phyloP scores from a whole-genome alignment of 2,113 vertebrate species.

The Galemys pyrenaicus region DNA sequence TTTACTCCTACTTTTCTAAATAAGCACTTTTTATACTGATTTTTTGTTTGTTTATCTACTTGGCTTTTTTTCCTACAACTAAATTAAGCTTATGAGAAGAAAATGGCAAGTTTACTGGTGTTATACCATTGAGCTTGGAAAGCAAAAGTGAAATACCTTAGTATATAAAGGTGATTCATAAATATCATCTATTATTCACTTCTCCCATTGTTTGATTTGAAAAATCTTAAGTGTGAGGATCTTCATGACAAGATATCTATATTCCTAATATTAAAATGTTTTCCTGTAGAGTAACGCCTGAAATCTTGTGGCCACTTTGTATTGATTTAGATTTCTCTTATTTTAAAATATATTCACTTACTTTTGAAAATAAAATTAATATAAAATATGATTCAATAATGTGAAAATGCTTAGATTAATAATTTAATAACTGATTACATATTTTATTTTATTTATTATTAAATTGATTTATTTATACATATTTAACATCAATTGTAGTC shows the following conservation, averaged over 20 bases:
- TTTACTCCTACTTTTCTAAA: background rate
- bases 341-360: background rate
- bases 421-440: accelerated
- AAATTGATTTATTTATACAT: too few species aligned
- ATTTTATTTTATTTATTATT: too few species aligned
- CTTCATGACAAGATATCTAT: background rate
- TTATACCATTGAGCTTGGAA: background rate
- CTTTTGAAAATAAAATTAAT: background rate
- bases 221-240: background rate
- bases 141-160: background rate
- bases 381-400: background rate
- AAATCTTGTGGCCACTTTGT: background rate
- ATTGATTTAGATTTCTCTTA: background rate
- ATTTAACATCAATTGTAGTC: too few species aligned
- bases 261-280: background rate
- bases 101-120: background rate
- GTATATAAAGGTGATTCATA: background rate
- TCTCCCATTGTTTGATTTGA: background rate
- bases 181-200: background rate
- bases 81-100: background rate
- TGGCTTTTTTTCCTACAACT: background rate
- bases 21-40: background rate
- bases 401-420: background rate
- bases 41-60: background rate
- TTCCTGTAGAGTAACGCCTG: background rate